Evolutionary conservation across 2,113 vertebrate species (phyloP).

Genomic region (Sitta europaea): DNA sequence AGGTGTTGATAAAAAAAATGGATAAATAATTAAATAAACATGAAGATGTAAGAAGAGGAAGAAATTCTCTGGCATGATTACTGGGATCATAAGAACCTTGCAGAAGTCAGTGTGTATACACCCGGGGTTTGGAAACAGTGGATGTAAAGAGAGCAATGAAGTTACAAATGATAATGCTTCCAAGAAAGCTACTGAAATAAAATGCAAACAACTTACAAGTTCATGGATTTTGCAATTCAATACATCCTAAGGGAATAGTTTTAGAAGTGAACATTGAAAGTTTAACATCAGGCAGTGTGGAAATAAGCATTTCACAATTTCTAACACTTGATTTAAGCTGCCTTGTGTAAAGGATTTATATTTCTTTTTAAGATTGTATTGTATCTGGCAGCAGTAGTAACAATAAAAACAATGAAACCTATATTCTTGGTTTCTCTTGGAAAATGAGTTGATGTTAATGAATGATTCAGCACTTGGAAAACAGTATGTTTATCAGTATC

Average conservation of each 20-base stretch:
- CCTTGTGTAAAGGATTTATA: not conserved
- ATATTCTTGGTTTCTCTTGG: not conserved
- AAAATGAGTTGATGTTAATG: not conserved
- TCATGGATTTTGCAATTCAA: conserved; percentile 7
- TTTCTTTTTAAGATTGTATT: not conserved
- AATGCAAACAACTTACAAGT: not conserved
- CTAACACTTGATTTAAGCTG: not conserved
- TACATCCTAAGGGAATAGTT: not conserved
- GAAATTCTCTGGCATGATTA: not conserved
- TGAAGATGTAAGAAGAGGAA: not conserved
- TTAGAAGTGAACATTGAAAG: not conserved
- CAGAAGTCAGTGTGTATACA: not conserved
- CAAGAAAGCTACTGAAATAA: not conserved
- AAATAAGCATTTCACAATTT: conserved; percentile 8
- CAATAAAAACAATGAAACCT: not conserved
- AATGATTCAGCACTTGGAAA: not conserved
- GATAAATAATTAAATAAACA: not conserved
- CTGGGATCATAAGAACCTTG: not conserved
- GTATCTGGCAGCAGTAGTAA: not conserved
- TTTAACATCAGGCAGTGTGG: not conserved
- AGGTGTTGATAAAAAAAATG: not conserved
- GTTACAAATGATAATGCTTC: not conserved
- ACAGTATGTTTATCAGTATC: not conserved
- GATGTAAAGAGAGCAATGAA: not conserved
- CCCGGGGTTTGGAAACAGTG: not conserved